Conservation (phyloP, 2,888 invertebrate species). For the Drosophila subsilvestris region DNA sequence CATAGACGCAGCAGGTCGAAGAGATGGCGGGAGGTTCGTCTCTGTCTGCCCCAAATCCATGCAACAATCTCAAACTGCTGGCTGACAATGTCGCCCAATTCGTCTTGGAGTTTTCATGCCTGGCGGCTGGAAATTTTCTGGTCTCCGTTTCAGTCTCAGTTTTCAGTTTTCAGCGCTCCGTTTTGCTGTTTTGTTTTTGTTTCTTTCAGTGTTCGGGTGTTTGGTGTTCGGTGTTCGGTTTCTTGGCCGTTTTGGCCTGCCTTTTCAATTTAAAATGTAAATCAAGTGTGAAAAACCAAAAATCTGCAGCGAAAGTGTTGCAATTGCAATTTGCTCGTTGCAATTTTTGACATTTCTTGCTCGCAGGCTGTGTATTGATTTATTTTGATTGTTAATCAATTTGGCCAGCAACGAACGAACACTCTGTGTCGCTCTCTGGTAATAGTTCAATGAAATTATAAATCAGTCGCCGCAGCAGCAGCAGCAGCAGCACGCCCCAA, state of each 20-base stretch:
- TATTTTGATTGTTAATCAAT: constrained; percentile 78
- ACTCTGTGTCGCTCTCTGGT: constrained; percentile 41
- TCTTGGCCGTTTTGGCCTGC: constrained; percentile 50
- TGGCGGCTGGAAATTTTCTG: constrained; percentile 64
- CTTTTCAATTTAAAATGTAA: constrained; percentile 78
- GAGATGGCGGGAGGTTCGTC: constrained; percentile 7
- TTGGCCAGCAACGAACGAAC: constrained; percentile 57
- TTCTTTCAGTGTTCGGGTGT: constrained; percentile 29
- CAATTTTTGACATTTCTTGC: constrained; percentile 72
- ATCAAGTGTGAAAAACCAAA: constrained; percentile 74
- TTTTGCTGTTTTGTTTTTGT: constrained; percentile 4
- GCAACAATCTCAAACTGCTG: constrained; percentile 44
- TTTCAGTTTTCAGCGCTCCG: constrained; percentile 30
- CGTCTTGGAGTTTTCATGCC: constrained; percentile 76
- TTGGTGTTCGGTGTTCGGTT: constrained; percentile 35
- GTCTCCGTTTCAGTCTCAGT: constrained; percentile 19
- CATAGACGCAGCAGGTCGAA: constrained; percentile 24
- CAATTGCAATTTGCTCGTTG: constrained; percentile 77
- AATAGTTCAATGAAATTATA: constrained; percentile 78
- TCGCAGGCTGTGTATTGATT: constrained; percentile 73
- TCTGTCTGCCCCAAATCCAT: constrained; percentile 59
- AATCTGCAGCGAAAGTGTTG: constrained; percentile 77
- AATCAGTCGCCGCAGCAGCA: constrained; percentile 55
- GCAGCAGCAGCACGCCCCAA: constrained; percentile 9
- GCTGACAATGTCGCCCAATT: constrained; percentile 76